Evolutionary conservation across 2,113 vertebrate genomes (phyloP).

Genomic region (Glaucidium brasilianum): DNA sequence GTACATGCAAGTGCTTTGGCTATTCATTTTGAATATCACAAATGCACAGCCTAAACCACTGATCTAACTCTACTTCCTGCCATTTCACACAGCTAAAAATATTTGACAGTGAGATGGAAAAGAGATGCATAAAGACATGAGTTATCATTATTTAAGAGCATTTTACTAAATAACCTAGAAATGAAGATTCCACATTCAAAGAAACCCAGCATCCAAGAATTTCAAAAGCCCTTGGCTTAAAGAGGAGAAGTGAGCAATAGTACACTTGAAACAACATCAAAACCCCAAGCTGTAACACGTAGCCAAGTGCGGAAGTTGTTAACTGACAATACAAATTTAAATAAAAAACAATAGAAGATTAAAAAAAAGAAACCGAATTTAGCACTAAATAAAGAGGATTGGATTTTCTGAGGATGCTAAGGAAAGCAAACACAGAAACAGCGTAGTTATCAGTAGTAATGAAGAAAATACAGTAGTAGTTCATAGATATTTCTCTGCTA

Average conservation of each 20-base stretch:
- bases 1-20: rapidly evolving
- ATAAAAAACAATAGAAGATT: rapidly evolving
- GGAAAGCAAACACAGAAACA: neutral
- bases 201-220: neutral
- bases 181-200: neutral
- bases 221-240: neutral
- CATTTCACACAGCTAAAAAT: neutral
- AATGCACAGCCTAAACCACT: neutral
- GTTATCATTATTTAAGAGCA: neutral
- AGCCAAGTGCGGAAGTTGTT: neutral
- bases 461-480: neutral
- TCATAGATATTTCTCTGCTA: neutral
- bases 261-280: neutral
- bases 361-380: neutral
- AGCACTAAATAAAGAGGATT: neutral
- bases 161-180: neutral
- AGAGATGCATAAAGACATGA: neutral
- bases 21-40: neutral
- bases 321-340: neutral
- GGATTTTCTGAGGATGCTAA: neutral
- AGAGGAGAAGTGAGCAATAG: neutral
- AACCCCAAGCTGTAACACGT: neutral
- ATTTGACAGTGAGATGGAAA: neutral
- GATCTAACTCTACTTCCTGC: neutral
- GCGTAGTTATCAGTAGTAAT: neutral